phyloP scores from a whole-genome alignment of 2,888 invertebrate species.

The Drosophila mulleri region DNA sequence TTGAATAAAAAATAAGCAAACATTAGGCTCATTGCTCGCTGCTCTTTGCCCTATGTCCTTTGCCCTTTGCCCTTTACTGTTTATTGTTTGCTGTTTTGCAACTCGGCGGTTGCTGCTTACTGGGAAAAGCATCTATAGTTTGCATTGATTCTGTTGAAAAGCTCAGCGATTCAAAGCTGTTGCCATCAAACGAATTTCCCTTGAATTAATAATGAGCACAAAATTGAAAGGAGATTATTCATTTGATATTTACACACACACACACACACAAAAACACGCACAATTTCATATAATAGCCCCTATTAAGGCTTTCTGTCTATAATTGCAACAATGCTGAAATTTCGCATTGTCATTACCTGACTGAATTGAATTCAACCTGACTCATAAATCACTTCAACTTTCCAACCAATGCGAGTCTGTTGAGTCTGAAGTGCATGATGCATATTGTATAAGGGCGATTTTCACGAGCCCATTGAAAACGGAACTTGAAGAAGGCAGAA shows the following conservation, averaged over 20 bases:
- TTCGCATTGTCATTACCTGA: neutral
- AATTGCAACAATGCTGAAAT: neutral
- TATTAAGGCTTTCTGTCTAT: neutral
- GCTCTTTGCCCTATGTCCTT: neutral
- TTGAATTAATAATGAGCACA: conserved; percentile 9
- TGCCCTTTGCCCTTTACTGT: neutral
- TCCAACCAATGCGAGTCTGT: neutral
- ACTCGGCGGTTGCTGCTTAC: neutral
- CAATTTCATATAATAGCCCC: neutral
- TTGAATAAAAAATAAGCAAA: conserved; percentile 5
- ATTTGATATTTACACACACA: neutral
- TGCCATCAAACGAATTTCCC: conserved; percentile 4
- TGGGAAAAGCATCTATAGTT: neutral
- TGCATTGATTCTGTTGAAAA: conserved; percentile 4
- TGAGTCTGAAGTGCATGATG: neutral
- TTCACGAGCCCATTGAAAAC: neutral
- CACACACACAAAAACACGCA: neutral
- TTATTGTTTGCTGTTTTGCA: neutral
- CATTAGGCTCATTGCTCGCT: neutral
- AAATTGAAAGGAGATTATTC: conserved; percentile 11
- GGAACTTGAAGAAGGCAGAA: neutral
- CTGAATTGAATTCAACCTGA: neutral
- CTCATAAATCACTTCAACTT: neutral
- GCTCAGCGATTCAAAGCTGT: conserved; percentile 1
- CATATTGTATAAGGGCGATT: neutral